phyloP scores from a whole-genome alignment of 2,888 invertebrate species.

The Sesia bembeciformis region DNA sequence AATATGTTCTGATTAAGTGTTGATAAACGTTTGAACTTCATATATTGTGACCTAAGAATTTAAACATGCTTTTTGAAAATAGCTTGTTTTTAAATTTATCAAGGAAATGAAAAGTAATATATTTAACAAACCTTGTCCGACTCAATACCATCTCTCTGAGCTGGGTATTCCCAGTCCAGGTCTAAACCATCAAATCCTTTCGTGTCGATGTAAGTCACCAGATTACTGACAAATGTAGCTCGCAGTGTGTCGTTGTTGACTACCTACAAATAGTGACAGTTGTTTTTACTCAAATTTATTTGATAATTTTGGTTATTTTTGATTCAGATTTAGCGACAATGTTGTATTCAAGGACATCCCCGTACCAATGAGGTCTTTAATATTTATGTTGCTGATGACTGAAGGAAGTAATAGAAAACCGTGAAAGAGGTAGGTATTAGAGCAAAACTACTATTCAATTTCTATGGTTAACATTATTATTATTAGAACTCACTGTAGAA shows the following conservation, averaged over 20 bases:
- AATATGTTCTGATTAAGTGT: background rate
- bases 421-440: no score
- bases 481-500: constrained; percentile 27
- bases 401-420: no score
- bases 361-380: no score
- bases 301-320: no score
- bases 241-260: constrained; percentile 9
- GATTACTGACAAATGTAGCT: constrained; percentile 27
- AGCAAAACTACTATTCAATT: background rate
- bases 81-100: background rate
- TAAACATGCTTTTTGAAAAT: background rate
- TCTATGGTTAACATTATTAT: background rate
- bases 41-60: background rate
- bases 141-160: constrained; percentile 35
- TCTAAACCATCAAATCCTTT: constrained; percentile 75
- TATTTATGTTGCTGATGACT: no score
- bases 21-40: background rate
- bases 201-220: constrained; percentile 32
- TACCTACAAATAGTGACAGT: constrained; percentile 5
- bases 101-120: background rate
- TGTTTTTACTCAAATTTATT: no score
- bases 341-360: no score
- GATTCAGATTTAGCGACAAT: no score
- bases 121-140: constrained; percentile 23
- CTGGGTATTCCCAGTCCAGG: constrained; percentile 77